Evolutionary conservation across 2,113 vertebrate species (phyloP).

Genomic region (Piaya cayana): DNA sequence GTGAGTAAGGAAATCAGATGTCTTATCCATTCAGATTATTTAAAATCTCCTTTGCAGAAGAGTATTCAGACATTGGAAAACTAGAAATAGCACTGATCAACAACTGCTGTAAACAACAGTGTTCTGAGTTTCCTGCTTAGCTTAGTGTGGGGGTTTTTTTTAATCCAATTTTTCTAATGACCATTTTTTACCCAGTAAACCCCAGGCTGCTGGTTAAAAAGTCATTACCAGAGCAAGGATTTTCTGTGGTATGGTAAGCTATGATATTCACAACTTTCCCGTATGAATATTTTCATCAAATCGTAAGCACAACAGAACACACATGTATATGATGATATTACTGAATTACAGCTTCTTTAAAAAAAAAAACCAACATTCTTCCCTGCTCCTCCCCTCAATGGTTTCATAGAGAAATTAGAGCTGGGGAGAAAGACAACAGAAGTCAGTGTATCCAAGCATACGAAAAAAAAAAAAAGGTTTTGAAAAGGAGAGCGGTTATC

Average conservation of each 20-base stretch:
- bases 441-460: background rate
- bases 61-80: background rate
- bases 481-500: background rate
- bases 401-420: background rate
- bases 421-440: background rate
- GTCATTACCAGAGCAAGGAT: background rate
- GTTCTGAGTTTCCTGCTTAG: background rate
- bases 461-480: rapidly evolving
- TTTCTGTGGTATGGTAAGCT: background rate
- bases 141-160: background rate
- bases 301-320: background rate
- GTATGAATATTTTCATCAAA: background rate
- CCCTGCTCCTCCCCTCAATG: background rate
- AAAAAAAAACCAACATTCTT: rapidly evolving
- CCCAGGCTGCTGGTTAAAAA: background rate
- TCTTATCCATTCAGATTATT: background rate
- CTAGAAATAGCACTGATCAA: background rate
- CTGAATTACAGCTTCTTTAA: background rate
- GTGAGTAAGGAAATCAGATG: background rate
- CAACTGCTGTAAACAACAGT: background rate
- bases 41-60: background rate
- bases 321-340: background rate
- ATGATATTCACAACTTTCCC: background rate
- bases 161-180: background rate
- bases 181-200: background rate